Evolutionary conservation across 2,113 vertebrate species (phyloP), one percentile per base, ranked within the genome.

Genomic region (Nothocercus nigrocapillus): DNA sequence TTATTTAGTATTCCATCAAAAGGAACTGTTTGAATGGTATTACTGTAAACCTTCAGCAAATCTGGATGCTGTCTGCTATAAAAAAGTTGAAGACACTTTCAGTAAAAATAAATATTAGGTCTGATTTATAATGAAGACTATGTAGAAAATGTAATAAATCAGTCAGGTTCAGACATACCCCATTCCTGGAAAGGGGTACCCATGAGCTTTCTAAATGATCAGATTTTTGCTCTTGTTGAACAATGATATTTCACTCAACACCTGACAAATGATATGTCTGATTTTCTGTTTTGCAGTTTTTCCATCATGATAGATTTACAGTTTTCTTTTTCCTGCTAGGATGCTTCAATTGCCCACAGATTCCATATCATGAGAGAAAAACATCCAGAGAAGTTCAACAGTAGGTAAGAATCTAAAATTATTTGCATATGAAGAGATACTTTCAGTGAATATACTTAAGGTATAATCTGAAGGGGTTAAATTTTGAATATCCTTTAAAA

Each of bases 281-380:
- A 5, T 90, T 85, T 94, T 88, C 36, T 94, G 21, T 79, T 68
- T 95, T 62, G 22, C 24, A 68, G 1, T 96, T 94, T 86, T 44
- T 7, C 36, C 27, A 70, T 59, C 36, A 8, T 34, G 45, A 40
- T 25, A 82, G 42, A 54, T 78, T 88, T 90, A 40, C 6, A 40
- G n/a, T 62, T 83, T 91, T 97, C 87, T 45, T 92, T 68, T 54
- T 30, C 85, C 45, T 92, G 82, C 70, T 97, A 99, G 99, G 99
- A 99, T 76, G 99, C 99, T 83, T 99, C 99, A 79, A 99, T 99
- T 68, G 99, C 99, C 53, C 99, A 99, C 96, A 98, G 99, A 95
- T 99, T 99, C 97, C 99, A 99, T 47, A 98, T 99, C 58, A 99
- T 99, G 99, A 98, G 99, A 95, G 99, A 99, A 98, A 99, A 99